Conservation (phyloP, 1,140 invertebrate species). For the Nasonia vitripennis region DNA sequence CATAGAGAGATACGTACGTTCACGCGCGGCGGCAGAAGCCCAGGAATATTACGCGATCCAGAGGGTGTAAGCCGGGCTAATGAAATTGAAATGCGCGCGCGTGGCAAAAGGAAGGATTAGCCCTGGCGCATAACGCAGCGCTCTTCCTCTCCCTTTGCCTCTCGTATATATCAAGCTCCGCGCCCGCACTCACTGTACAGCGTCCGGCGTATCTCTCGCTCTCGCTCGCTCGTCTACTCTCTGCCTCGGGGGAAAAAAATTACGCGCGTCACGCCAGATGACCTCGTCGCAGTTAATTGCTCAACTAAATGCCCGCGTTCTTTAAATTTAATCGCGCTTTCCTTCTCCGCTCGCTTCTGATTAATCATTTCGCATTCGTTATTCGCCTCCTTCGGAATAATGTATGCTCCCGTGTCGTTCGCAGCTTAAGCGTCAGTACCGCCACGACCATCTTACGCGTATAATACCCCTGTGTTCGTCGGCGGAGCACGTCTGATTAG, state of each 20-base stretch:
- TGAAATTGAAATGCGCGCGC: constrained; percentile 72
- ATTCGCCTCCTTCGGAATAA: too few relatives aligned
- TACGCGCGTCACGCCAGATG: background rate
- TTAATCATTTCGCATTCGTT: background rate
- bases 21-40: background rate
- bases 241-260: background rate
- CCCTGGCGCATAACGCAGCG: background rate
- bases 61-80: constrained; percentile 66
- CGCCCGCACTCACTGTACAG: background rate
- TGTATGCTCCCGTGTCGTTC: too few relatives aligned
- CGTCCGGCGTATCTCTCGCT: background rate
- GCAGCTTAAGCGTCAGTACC: too few relatives aligned
- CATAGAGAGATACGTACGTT: constrained; percentile 22
- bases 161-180: constrained; percentile 1
- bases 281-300: constrained; percentile 13
- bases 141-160: background rate
- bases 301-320: background rate
- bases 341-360: background rate
- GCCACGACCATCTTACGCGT: too few relatives aligned
- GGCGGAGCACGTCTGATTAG: too few relatives aligned
- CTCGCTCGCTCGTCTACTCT: background rate
- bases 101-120: constrained; percentile 66
- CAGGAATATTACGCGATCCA: constrained; percentile 59
- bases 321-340: background rate
- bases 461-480: too few relatives aligned